Evolutionary conservation across 2,888 invertebrate genomes (phyloP).

Genomic region (Nyleta sp.): DNA sequence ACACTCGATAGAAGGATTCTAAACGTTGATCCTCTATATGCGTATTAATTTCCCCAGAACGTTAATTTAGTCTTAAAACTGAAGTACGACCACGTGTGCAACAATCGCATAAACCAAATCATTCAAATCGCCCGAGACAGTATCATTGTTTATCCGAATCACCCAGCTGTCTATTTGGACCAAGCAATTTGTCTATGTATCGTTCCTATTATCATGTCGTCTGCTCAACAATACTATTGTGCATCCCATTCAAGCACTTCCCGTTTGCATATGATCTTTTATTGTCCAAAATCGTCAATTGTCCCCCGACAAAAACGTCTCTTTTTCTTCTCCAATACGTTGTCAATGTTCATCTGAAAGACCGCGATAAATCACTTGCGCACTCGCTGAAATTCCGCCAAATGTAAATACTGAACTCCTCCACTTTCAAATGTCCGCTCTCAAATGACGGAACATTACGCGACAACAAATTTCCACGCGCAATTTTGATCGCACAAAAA

Average conservation of each 20-base stretch:
- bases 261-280: slow-evolving; percentile 46
- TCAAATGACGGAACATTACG: too few relatives aligned
- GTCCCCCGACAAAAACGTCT: slow-evolving; percentile 12
- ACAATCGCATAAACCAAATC: slow-evolving; percentile 1
- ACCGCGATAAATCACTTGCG: neutral
- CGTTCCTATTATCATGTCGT: slow-evolving; percentile 47
- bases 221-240: slow-evolving; percentile 46
- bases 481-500: too few relatives aligned
- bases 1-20: too few relatives aligned
- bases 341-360: slow-evolving; percentile 12
- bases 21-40: too few relatives aligned
- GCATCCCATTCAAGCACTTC: slow-evolving; percentile 23
- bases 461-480: too few relatives aligned
- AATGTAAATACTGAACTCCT: too few relatives aligned
- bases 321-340: slow-evolving; percentile 13
- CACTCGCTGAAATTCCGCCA: too few relatives aligned
- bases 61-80: too few relatives aligned
- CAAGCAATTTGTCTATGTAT: slow-evolving; percentile 55
- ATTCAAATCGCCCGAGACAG: slow-evolving; percentile 19
- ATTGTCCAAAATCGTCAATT: slow-evolving; percentile 37
- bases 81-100: neutral
- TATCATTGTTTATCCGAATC: slow-evolving; percentile 45
- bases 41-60: too few relatives aligned
- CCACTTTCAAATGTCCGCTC: too few relatives aligned
- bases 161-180: slow-evolving; percentile 39